These are phyloP conservation scores for Chrysocyon brachyurus DNA, from an alignment of 2,797 vertebrate genomes.

Conservation along the genomic window DNA sequence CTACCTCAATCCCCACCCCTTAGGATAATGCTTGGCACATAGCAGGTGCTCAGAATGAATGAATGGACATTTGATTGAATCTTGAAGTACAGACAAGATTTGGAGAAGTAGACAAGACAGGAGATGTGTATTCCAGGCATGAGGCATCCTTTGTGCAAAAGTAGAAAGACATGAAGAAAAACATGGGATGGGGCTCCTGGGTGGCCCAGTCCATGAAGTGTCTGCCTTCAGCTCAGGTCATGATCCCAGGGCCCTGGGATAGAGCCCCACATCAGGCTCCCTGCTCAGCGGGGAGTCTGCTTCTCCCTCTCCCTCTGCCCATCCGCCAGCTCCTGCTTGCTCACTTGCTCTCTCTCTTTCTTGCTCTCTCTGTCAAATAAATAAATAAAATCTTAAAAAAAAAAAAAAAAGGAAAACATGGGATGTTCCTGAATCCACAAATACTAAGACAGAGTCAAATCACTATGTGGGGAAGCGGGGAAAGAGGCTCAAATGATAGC, in stretches of 20 bases:
- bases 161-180: neutral
- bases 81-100: neutral
- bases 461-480: accelerated
- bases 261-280: too few species aligned
- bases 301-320: too few species aligned
- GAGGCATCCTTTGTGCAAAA: neutral
- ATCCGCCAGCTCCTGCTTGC: too few species aligned
- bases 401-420: too few species aligned
- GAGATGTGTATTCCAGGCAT: neutral
- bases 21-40: neutral
- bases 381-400: too few species aligned
- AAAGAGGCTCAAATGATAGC: neutral
- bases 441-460: neutral
- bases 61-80: neutral
- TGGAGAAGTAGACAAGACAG: neutral
- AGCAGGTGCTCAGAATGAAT: neutral
- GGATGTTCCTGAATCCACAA: neutral
- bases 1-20: neutral
- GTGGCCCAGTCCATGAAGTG: too few species aligned
- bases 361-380: too few species aligned
- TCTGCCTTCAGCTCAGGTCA: too few species aligned
- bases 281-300: too few species aligned
- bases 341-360: too few species aligned
- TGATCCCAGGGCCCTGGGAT: too few species aligned
- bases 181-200: too few species aligned